Evolutionary conservation across 92 coral and sea anemone genomes (phyloP).

Genomic region (Siderastrea siderea): DNA sequence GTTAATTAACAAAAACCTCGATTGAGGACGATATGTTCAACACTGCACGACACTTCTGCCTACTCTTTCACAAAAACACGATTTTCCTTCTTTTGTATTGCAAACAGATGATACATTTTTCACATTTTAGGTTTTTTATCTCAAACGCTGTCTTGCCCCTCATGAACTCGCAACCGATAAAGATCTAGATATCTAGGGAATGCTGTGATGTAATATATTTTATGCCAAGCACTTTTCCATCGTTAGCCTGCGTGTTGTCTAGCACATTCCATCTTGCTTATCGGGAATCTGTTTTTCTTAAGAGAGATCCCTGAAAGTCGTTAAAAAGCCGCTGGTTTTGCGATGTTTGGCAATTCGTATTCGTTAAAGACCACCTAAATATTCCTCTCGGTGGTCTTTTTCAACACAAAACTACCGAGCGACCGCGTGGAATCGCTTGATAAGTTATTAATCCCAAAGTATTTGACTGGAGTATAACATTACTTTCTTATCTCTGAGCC

Average conservation of each 20-base stretch:
- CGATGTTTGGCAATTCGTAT: not conserved
- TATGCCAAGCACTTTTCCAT: conserved; percentile 11
- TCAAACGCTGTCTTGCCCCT: conserved; percentile 32
- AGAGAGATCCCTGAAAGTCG: not conserved
- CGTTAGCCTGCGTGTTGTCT: conserved; percentile 8
- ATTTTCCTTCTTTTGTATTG: not conserved
- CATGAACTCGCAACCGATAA: conserved; percentile 56
- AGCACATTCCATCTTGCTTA: not conserved
- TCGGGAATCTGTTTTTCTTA: not conserved
- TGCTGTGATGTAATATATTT: conserved; percentile 46
- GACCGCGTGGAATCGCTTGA: conserved; percentile 49
- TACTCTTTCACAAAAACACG: not conserved
- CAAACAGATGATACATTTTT: conserved; percentile 47
- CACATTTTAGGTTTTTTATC: conserved; percentile 37
- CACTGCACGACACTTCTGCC: not conserved
- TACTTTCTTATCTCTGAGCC: conserved; percentile 83
- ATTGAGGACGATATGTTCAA: not conserved
- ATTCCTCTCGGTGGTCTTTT: not conserved
- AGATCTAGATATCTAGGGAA: conserved; percentile 65
- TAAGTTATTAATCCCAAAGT: conserved; percentile 79
- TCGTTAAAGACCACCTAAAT: not conserved
- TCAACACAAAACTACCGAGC: not conserved
- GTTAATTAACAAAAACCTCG: not conserved
- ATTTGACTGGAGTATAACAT: conserved; percentile 62
- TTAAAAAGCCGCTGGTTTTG: not conserved